phyloP scores from a whole-genome alignment of 2,113 vertebrate species.

The Caranx ignobilis region DNA sequence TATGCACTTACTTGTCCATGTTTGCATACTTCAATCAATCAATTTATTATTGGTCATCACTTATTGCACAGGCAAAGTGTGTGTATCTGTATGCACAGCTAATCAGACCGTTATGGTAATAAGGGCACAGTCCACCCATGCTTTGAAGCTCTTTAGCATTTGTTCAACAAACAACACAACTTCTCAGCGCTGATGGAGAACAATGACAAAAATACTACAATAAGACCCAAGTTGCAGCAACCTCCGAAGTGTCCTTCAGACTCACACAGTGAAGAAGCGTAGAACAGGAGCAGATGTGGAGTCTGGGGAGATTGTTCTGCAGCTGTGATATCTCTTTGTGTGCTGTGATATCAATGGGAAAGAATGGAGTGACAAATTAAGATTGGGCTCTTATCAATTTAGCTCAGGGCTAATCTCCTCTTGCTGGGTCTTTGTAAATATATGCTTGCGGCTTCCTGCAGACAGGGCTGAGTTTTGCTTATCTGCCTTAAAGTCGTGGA shows the following conservation, averaged over 20 bases:
- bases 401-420: slow-evolving; percentile 18
- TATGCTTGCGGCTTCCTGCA: slow-evolving; percentile 33
- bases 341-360: slow-evolving; percentile 4
- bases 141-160: neutral
- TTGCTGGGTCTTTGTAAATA: slow-evolving; percentile 14
- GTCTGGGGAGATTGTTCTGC: neutral
- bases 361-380: slow-evolving; percentile 20
- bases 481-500: slow-evolving; percentile 11
- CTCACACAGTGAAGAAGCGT: neutral
- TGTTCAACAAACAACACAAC: neutral
- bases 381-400: slow-evolving; percentile 12
- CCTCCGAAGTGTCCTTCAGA: neutral
- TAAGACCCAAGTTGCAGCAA: neutral
- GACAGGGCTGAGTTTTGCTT: slow-evolving; percentile 22
- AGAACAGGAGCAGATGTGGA: slow-evolving; percentile 4
- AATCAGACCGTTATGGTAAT: too few species aligned
- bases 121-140: too few species aligned
- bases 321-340: slow-evolving; percentile 5
- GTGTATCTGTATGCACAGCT: too few species aligned
- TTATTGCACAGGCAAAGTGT: too few species aligned
- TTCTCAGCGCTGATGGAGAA: neutral
- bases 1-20: too few species aligned
- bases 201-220: neutral
- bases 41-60: too few species aligned
- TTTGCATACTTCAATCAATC: too few species aligned